Percentiles rank a stretch among this genome's conserved stretches.
These are phyloP conservation scores for Strigops habroptila DNA, from an alignment of 2,113 vertebrate genomes.

Conservation along the genomic window DNA sequence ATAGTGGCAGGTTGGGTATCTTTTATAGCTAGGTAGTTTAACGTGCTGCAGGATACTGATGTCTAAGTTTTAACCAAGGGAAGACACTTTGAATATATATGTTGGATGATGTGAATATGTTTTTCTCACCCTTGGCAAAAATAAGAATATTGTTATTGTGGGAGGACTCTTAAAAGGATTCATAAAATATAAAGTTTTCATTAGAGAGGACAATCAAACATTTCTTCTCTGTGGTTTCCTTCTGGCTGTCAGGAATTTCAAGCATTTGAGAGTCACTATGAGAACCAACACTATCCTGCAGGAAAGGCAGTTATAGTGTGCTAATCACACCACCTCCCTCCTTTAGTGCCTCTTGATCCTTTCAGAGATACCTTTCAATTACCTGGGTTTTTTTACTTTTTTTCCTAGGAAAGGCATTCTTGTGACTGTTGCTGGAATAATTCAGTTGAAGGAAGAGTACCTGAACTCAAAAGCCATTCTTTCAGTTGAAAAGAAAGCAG, in stretches of 20 bases:
- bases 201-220: background rate
- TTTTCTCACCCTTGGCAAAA: background rate
- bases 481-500: background rate
- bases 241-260: background rate
- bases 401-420: background rate
- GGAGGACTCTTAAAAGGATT: background rate
- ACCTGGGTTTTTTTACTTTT: background rate
- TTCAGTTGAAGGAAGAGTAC: background rate
- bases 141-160: background rate
- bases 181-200: background rate
- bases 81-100: background rate
- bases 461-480: background rate
- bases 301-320: background rate
- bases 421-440: background rate
- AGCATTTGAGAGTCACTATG: background rate
- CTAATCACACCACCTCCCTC: background rate
- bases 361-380: background rate
- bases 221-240: background rate
- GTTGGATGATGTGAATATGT: fast-evolving
- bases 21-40: background rate
- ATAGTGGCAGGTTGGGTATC: background rate
- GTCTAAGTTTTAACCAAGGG: background rate
- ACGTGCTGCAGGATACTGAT: background rate
- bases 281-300: background rate
- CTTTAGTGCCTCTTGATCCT: background rate